Percentiles rank a stretch among this genome's conserved stretches.
phyloP scores from a whole-genome alignment of 2,888 invertebrate genomes.

The Hirudinaria manillensis region DNA sequence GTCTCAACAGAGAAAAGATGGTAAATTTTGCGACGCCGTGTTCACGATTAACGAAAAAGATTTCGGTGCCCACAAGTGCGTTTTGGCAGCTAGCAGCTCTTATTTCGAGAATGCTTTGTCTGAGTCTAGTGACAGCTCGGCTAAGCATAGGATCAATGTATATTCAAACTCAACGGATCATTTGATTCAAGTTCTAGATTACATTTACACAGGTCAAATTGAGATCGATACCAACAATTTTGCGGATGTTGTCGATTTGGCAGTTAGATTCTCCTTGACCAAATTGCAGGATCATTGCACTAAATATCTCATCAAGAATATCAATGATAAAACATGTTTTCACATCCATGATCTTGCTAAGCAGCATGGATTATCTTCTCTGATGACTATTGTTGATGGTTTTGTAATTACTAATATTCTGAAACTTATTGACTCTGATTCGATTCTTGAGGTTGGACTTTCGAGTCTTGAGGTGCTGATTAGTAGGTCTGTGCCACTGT shows the following conservation, averaged over 20 bases:
- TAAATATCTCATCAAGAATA: conserved; percentile 62
- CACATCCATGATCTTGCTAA: conserved; percentile 62
- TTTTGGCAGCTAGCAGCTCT: conserved; percentile 39
- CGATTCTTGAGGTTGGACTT: conserved; percentile 58
- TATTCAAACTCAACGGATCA: conserved; percentile 53
- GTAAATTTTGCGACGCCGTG: conserved; percentile 37
- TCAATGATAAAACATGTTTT: conserved; percentile 63
- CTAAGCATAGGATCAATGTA: conserved; percentile 50
- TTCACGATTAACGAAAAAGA: conserved; percentile 30
- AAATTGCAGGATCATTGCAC: conserved; percentile 62
- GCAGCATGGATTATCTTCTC: conserved; percentile 60
- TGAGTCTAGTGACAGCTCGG: conserved; percentile 1
- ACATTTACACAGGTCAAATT: conserved; percentile 64
- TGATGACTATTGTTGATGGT: conserved; percentile 60
- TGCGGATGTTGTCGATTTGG: conserved; percentile 61
- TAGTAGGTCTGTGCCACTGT: conserved; percentile 45
- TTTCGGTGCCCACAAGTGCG: conserved; percentile 35
- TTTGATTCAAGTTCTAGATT: conserved; percentile 61
- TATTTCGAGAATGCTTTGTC: conserved; percentile 36
- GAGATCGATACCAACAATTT: conserved; percentile 62
- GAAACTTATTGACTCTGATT: conserved; percentile 55
- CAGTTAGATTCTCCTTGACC: conserved; percentile 63
- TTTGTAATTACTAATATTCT: conserved; percentile 54
- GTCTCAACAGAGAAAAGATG: conserved; percentile 28
- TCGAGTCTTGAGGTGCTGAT: conserved; percentile 54